These are phyloP conservation scores for Callipepla californica DNA, from an alignment of 2,113 vertebrate species.

Conservation along the genomic window DNA sequence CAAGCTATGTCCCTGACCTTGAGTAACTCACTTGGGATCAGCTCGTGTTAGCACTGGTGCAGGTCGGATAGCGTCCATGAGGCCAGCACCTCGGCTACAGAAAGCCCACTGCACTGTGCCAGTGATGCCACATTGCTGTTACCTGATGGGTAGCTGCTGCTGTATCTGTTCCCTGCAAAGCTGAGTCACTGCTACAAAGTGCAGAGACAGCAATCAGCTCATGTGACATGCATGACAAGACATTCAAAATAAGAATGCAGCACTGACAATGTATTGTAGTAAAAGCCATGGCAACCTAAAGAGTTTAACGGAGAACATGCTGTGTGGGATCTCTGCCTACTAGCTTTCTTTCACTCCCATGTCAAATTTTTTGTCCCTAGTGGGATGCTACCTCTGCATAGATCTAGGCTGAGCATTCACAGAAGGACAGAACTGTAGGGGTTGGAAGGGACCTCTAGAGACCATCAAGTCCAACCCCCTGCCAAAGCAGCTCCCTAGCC, in stretches of 20 bases:
- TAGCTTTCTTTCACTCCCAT: background rate
- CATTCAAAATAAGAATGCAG: background rate
- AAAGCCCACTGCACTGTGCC: background rate
- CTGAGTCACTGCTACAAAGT: background rate
- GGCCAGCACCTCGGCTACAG: background rate
- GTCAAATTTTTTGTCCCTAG: accelerated
- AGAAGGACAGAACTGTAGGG: too few species aligned
- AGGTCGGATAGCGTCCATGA: background rate
- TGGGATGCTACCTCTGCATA: background rate
- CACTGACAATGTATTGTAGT: background rate
- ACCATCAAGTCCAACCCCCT: too few species aligned
- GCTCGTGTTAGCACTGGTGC: background rate
- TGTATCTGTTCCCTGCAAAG: background rate
- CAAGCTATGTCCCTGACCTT: background rate
- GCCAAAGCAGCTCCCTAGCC: too few species aligned
- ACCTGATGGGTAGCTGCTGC: background rate
- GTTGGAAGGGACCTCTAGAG: too few species aligned
- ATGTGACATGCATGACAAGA: background rate
- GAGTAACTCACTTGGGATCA: background rate
- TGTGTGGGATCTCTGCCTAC: background rate
- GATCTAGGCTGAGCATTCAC: background rate
- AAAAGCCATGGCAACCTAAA: background rate
- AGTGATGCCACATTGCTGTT: background rate
- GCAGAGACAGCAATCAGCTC: background rate
- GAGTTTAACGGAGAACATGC: background rate